Percentiles rank a stretch among this genome's conserved stretches.
Evolutionary conservation across 2,888 invertebrate species (phyloP).

Genomic region (Clostera curtula): DNA sequence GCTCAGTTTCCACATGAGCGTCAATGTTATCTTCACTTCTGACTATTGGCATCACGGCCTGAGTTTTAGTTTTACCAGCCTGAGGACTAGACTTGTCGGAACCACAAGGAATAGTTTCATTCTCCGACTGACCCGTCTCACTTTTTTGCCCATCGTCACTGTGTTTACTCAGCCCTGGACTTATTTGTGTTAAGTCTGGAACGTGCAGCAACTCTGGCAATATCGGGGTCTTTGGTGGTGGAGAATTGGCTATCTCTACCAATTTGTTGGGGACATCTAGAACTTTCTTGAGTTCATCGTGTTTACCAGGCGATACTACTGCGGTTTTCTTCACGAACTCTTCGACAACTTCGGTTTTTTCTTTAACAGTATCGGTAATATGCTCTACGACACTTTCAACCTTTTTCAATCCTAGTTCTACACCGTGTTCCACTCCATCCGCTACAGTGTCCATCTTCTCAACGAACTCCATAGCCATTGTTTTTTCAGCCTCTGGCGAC

Average conservation of each 20-base stretch:
- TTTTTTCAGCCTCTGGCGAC: slow-evolving; percentile 23
- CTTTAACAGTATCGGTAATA: slow-evolving; percentile 32
- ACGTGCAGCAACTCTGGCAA: slow-evolving; percentile 55
- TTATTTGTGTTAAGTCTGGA: slow-evolving; percentile 56
- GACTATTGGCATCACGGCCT: slow-evolving; percentile 67
- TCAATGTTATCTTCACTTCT: slow-evolving; percentile 62
- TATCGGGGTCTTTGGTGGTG: slow-evolving; percentile 62
- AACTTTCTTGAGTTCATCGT: slow-evolving; percentile 44
- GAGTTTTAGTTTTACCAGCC: slow-evolving; percentile 58
- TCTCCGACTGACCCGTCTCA: slow-evolving; percentile 61
- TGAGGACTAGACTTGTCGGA: slow-evolving; percentile 69
- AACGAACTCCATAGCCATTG: slow-evolving; percentile 22
- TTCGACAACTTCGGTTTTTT: slow-evolving; percentile 49
- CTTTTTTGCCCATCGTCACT: slow-evolving; percentile 65
- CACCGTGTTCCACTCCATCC: slow-evolving; percentile 26
- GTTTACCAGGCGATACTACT: slow-evolving; percentile 38
- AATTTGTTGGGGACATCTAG: slow-evolving; percentile 49
- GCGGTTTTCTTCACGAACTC: slow-evolving; percentile 51
- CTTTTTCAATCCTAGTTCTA: no score
- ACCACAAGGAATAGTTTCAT: slow-evolving; percentile 65
- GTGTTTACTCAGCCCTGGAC: slow-evolving; percentile 55
- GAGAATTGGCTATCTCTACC: slow-evolving; percentile 49
- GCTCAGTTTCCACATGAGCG: slow-evolving; percentile 28
- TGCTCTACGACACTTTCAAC: slow-evolving; percentile 28
- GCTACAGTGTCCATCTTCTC: slow-evolving; percentile 36